A percentile compares a stretch with the other conserved stretches of the same genome.
Conservation (phyloP, 2,888 invertebrate genomes). For the Nematopogon swammerdamellus region DNA sequence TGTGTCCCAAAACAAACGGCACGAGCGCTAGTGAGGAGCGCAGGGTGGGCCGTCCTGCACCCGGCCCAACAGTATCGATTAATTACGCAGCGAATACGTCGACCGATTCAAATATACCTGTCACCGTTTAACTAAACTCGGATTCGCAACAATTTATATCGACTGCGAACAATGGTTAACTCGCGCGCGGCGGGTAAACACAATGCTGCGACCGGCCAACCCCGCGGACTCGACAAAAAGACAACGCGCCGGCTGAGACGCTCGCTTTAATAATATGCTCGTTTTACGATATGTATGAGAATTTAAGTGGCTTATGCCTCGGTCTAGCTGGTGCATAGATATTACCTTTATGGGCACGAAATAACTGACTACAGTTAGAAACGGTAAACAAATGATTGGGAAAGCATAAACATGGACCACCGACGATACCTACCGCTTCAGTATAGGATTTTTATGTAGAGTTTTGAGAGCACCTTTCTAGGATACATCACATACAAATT, state of each 20-base stretch:
- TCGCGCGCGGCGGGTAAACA: slow-evolving; percentile 32
- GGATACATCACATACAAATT: no score
- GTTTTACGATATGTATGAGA: not conserved
- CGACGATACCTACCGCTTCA: no score
- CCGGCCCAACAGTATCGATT: slow-evolving; percentile 51
- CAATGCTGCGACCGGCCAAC: slow-evolving; percentile 31
- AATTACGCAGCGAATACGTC: slow-evolving; percentile 52
- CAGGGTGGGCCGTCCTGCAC: no score
- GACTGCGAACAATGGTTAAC: slow-evolving; percentile 49
- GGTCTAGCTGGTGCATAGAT: no score
- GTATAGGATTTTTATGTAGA: no score
- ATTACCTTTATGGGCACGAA: no score
- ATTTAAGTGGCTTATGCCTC: not conserved
- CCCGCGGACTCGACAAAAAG: not conserved
- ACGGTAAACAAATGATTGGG: no score
- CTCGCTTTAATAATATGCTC: not conserved
- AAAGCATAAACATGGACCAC: no score
- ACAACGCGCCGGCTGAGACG: not conserved
- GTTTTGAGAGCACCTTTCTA: no score
- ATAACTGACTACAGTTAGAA: no score
- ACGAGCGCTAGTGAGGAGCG: no score
- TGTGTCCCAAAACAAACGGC: slow-evolving; percentile 21
- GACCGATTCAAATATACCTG: slow-evolving; percentile 51
- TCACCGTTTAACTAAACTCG: slow-evolving; percentile 25
- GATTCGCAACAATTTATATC: slow-evolving; percentile 44